These are phyloP conservation scores for Linnaemya vulpina DNA, from an alignment of 2,888 invertebrate species.

Conservation along the genomic window DNA sequence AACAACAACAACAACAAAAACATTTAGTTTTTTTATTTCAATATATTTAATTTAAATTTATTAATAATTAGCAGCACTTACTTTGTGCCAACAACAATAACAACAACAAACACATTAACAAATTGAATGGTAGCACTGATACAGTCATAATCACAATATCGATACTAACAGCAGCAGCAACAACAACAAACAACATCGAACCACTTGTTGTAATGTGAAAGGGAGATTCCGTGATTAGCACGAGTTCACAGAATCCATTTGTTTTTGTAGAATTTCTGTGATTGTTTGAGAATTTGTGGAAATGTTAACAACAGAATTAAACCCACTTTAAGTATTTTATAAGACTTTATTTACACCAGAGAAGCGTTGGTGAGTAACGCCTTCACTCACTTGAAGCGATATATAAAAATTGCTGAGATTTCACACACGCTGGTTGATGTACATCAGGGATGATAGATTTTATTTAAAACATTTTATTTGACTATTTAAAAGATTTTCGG, in stretches of 20 bases:
- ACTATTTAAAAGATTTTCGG: no score
- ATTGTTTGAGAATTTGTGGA: constrained; percentile 14
- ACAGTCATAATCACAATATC: constrained; percentile 15
- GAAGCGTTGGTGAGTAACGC: neutral
- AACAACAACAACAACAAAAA: neutral
- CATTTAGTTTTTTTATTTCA: neutral
- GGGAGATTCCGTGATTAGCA: constrained; percentile 71
- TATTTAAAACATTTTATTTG: no score
- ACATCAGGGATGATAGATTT: no score
- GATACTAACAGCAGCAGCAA: constrained; percentile 25
- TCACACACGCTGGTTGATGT: no score
- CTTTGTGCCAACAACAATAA: constrained; percentile 27
- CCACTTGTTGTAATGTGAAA: constrained; percentile 68
- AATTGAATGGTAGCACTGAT: constrained; percentile 31
- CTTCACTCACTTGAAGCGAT: neutral
- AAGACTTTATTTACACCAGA: constrained; percentile 1
- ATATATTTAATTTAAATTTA: constrained; percentile 14
- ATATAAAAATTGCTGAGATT: no score
- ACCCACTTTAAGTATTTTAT: constrained; percentile 24
- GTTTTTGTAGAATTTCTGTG: neutral
- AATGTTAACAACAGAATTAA: constrained; percentile 37
- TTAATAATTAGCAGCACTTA: constrained; percentile 31
- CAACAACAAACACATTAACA: constrained; percentile 33
- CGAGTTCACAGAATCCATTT: constrained; percentile 67
- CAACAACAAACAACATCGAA: constrained; percentile 2